Conservation (phyloP, 2,888 invertebrate genomes). For the Pristionchus exspectatus region DNA sequence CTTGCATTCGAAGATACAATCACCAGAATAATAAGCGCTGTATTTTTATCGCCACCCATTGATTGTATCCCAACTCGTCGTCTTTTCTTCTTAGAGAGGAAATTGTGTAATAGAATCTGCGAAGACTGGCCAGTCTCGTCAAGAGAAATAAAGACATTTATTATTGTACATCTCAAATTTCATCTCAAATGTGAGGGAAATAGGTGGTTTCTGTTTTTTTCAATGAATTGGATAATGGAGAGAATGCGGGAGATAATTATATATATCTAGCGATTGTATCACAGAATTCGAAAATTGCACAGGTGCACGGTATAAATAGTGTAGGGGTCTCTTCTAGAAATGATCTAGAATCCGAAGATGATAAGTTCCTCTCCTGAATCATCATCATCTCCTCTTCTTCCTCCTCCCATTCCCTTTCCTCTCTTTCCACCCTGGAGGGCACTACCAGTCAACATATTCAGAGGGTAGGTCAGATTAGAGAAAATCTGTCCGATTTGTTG, state of each 20-base stretch:
- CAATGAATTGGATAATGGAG: background rate
- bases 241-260: background rate
- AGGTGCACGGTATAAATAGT: background rate
- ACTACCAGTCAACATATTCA: background rate
- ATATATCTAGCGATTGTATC: background rate
- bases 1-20: conserved; percentile 46
- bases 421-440: background rate
- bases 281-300: background rate
- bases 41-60: background rate
- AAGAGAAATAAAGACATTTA: conserved; percentile 33
- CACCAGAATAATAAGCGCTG: conserved; percentile 15
- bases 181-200: background rate
- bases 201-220: background rate
- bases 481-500: conserved; percentile 24
- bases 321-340: background rate
- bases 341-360: conserved; percentile 36
- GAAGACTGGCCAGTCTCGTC: conserved; percentile 22
- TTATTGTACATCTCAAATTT: background rate
- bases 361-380: background rate
- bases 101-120: conserved; percentile 31
- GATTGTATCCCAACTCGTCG: conserved; percentile 7
- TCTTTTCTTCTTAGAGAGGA: conserved; percentile 38
- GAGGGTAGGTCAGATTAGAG: conserved; percentile 22
- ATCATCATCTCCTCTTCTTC: background rate
- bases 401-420: background rate